Percentiles rank a stretch among this genome's conserved stretches.
Conservation (phyloP, 2,113 vertebrate genomes). For the Solea solea region DNA sequence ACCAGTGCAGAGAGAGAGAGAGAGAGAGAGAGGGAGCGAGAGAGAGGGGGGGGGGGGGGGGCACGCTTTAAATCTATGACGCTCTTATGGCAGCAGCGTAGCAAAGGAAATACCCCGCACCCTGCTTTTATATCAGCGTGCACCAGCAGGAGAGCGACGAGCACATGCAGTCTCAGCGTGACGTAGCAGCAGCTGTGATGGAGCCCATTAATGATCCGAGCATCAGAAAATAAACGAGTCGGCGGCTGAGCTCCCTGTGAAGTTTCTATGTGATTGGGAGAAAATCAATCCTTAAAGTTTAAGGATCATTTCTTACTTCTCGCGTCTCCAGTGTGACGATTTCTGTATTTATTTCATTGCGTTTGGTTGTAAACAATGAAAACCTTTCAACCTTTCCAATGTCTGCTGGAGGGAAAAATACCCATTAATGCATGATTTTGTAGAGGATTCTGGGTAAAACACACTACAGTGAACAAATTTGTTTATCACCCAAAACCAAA, state of each 20-base stretch:
- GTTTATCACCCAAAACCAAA: neutral
- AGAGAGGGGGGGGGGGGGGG: slow-evolving; percentile 21
- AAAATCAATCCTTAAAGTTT: no score
- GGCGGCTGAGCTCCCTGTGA: no score
- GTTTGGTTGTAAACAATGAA: no score
- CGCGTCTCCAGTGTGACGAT: no score
- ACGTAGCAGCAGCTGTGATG: slow-evolving; percentile 34
- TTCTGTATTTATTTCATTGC: no score
- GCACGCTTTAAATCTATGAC: slow-evolving; percentile 70
- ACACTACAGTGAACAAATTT: neutral
- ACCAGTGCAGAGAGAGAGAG: slow-evolving; percentile 67
- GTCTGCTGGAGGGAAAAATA: no score
- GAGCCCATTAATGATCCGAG: slow-evolving; percentile 15
- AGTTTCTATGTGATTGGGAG: no score
- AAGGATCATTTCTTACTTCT: no score
- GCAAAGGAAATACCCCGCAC: slow-evolving; percentile 53
- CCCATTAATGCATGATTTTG: neutral
- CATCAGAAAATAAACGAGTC: neutral
- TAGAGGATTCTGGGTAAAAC: no score
- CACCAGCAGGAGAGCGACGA: slow-evolving; percentile 30
- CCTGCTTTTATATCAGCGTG: slow-evolving; percentile 20
- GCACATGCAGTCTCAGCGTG: slow-evolving; percentile 24
- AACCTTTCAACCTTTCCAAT: no score
- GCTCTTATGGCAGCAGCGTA: slow-evolving; percentile 70
- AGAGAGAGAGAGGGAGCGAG: slow-evolving; percentile 63